These are phyloP conservation scores for Galbula dea DNA, from an alignment of 2,113 vertebrate genomes.

Conservation along the genomic window DNA sequence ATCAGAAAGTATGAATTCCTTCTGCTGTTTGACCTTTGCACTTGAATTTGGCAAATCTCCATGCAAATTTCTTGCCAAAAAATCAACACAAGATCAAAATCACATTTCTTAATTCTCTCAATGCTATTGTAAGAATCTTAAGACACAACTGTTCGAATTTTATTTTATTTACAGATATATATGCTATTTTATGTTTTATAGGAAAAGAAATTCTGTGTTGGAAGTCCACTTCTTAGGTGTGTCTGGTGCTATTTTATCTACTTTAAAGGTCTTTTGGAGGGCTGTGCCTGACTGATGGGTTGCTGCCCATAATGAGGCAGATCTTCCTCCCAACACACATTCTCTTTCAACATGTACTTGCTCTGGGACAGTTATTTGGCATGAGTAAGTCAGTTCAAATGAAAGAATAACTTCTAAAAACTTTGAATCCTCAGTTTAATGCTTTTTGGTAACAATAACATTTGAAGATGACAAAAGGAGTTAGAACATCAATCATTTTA, in stretches of 20 bases:
- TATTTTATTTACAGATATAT: neutral
- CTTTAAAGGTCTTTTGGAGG: neutral
- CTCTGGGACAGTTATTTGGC: slow-evolving; percentile 35
- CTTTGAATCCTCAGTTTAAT: neutral
- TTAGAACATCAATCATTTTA: neutral
- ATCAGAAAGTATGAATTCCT: neutral
- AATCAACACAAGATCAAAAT: neutral
- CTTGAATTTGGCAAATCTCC: neutral
- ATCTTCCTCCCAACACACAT: slow-evolving; percentile 14
- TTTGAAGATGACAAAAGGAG: neutral
- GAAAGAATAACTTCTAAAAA: slow-evolving; percentile 16
- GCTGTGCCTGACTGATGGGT: slow-evolving; percentile 22
- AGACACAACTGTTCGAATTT: neutral
- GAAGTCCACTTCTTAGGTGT: slow-evolving; percentile 31
- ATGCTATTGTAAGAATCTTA: neutral
- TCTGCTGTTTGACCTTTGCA: neutral
- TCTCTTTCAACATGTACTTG: slow-evolving; percentile 44
- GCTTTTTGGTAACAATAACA: neutral
- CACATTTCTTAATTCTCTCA: neutral
- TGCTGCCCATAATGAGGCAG: neutral
- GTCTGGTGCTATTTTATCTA: neutral
- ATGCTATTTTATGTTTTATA: neutral
- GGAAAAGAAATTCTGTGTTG: slow-evolving; percentile 1
- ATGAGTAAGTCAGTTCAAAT: neutral
- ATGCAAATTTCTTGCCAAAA: neutral